Conservation (phyloP, 2,888 invertebrate species). For the Deilephila elpenor region DNA sequence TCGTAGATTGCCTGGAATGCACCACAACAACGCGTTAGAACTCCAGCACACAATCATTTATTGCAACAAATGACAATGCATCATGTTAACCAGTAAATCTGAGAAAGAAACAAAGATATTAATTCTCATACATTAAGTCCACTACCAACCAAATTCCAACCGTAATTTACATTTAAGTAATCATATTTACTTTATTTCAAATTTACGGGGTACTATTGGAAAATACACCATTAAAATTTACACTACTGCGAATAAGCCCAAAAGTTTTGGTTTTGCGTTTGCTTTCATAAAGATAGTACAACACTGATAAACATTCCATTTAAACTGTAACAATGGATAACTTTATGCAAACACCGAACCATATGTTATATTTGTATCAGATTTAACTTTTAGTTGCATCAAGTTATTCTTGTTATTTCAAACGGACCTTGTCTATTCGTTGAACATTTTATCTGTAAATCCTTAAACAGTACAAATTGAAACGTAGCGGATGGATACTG, state of each 20-base stretch:
- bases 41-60: not conserved
- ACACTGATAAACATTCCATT: not conserved
- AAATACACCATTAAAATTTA: not conserved
- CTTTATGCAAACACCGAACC: not conserved
- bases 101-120: not conserved
- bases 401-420: not conserved
- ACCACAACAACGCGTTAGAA: not conserved
- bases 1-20: constrained; percentile 97
- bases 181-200: too few relatives aligned
- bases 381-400: not conserved
- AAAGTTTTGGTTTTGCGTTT: not conserved
- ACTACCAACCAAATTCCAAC: too few relatives aligned
- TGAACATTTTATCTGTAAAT: too few relatives aligned
- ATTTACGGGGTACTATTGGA: not conserved
- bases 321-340: not conserved
- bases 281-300: not conserved
- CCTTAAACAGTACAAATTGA: too few relatives aligned
- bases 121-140: not conserved
- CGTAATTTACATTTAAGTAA: too few relatives aligned
- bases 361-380: not conserved
- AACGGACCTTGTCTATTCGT: not conserved
- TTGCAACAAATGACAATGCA: too few relatives aligned
- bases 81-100: too few relatives aligned
- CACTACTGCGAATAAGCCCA: not conserved
- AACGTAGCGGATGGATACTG: too few relatives aligned